Evolutionary conservation across 2,797 vertebrate genomes (phyloP).

Genomic region (Smutsia temminckii): DNA sequence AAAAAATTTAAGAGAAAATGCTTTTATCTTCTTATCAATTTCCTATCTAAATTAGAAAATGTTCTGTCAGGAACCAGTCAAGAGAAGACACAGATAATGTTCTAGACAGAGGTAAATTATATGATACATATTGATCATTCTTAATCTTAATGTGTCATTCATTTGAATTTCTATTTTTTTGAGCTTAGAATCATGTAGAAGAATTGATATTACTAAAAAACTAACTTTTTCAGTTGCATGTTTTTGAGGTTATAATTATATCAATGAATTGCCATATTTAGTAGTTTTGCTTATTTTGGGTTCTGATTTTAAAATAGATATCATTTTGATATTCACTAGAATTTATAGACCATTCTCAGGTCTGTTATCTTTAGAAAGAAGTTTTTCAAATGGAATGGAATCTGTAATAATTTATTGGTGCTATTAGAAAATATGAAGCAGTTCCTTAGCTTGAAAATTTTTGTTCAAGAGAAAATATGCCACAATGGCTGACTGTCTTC

Average conservation of each 20-base stretch:
- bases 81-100: background rate
- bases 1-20: background rate
- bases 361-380: background rate
- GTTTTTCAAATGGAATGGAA: background rate
- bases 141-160: background rate
- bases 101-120: background rate
- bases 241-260: background rate
- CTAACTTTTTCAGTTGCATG: background rate
- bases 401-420: background rate
- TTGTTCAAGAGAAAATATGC: background rate
- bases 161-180: constrained; percentile 20
- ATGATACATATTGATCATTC: background rate
- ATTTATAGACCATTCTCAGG: background rate
- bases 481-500: background rate
- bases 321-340: background rate
- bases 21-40: background rate
- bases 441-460: background rate
- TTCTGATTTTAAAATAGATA: background rate
- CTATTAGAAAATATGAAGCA: background rate
- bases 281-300: background rate
- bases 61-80: background rate
- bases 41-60: background rate
- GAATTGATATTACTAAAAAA: background rate
- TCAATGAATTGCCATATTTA: background rate
- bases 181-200: background rate